Conservation (phyloP, 2,113 vertebrate species). For the Takifugu flavidus region DNA sequence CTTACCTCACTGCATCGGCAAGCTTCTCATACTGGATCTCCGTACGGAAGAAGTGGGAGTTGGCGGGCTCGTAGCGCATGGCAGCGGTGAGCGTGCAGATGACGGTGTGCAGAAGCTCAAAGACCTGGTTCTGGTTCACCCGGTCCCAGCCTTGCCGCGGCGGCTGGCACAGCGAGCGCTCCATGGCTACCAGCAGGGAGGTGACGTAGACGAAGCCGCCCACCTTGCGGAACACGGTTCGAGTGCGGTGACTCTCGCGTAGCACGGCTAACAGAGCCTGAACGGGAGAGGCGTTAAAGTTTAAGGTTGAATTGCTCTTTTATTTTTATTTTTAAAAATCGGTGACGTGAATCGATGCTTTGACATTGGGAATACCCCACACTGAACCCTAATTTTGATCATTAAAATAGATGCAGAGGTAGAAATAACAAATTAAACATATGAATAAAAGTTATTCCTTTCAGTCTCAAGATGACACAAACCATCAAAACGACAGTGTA, state of each 20-base stretch:
- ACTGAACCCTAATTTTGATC: too few species aligned
- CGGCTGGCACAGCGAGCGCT: conserved; percentile 85
- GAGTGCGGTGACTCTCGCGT: conserved; percentile 92
- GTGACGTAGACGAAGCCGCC: conserved; percentile 97
- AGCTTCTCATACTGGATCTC: conserved; percentile 99
- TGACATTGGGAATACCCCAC: too few species aligned
- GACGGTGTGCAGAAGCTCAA: conserved; percentile 91
- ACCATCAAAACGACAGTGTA: too few species aligned
- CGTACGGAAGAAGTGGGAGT: conserved; percentile 95
- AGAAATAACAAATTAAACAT: neutral
- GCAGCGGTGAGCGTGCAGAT: conserved; percentile 94
- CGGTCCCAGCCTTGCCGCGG: conserved; percentile 91
- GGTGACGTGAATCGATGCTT: too few species aligned
- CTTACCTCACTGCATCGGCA: conserved; percentile 85
- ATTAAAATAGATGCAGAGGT: too few species aligned
- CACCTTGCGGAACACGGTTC: conserved; percentile 96
- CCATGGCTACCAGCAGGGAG: conserved; percentile 95
- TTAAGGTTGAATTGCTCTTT: neutral
- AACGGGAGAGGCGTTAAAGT: neutral
- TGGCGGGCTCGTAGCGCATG: conserved; percentile 97
- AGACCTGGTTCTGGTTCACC: conserved; percentile 92
- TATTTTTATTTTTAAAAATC: neutral
- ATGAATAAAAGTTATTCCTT: neutral
- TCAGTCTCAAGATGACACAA: neutral
- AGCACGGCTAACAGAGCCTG: conserved; percentile 88